These are phyloP conservation scores for Lasioglossum calceatum DNA, from an alignment of 2,888 invertebrate genomes.

Conservation along the genomic window DNA sequence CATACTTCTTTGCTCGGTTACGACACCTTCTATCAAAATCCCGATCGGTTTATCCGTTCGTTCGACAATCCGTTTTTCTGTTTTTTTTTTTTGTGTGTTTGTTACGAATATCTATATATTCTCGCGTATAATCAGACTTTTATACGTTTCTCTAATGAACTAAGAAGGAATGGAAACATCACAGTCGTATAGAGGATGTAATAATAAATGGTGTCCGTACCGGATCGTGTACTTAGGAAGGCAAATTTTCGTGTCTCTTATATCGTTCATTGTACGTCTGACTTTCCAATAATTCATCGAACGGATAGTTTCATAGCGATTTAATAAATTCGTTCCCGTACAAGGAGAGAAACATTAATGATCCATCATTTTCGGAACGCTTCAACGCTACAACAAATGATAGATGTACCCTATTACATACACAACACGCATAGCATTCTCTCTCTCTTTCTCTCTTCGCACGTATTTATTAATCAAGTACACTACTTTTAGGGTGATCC, in stretches of 20 bases:
- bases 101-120: conserved; percentile 24
- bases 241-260: conserved; percentile 50
- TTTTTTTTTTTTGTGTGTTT: not conserved
- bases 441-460: not conserved
- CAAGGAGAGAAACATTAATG: conserved; percentile 58
- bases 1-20: conserved; percentile 24
- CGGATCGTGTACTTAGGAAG: conserved; percentile 57
- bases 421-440: conserved; percentile 44
- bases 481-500: conserved; percentile 23
- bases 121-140: conserved; percentile 54
- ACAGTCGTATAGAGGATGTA: conserved; percentile 72
- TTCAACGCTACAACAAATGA: conserved; percentile 48
- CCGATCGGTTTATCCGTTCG: conserved; percentile 16
- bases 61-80: conserved; percentile 11
- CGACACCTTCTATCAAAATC: conserved; percentile 20
- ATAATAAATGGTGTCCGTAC: conserved; percentile 59
- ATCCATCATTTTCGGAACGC: conserved; percentile 49
- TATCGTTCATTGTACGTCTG: conserved; percentile 39
- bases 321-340: conserved; percentile 62
- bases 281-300: conserved; percentile 61
- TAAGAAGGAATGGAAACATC: conserved; percentile 71
- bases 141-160: conserved; percentile 61
- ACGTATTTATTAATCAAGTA: conserved; percentile 34
- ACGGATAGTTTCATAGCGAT: conserved; percentile 58
- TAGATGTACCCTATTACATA: conserved; percentile 36